These are phyloP conservation scores for Melinopterus prodromus DNA, from an alignment of 2,888 invertebrate genomes.

Conservation along the genomic window DNA sequence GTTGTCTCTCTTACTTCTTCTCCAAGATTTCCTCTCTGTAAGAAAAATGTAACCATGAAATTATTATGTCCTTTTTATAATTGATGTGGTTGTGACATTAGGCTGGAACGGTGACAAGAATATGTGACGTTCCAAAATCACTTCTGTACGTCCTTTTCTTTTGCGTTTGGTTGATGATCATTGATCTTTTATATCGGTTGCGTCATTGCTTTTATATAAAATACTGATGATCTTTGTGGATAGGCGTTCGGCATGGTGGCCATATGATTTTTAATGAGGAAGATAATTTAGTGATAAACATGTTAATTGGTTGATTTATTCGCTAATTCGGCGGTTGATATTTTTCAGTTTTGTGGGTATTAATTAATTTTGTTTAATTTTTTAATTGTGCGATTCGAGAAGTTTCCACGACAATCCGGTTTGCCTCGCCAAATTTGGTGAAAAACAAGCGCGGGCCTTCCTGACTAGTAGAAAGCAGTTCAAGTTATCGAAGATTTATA, in stretches of 20 bases:
- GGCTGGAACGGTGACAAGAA: too few relatives aligned
- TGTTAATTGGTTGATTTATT: background rate
- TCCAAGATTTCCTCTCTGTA: slow-evolving; percentile 52
- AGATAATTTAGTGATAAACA: background rate
- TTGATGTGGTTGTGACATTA: too few relatives aligned
- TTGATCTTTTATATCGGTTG: background rate
- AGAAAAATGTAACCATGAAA: slow-evolving; percentile 40
- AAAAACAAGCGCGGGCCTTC: background rate
- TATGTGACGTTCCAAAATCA: background rate
- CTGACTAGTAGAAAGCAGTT: too few relatives aligned
- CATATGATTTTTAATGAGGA: background rate
- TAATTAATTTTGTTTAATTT: too few relatives aligned
- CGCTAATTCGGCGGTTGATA: too few relatives aligned
- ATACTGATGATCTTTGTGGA: too few relatives aligned
- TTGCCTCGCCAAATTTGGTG: background rate
- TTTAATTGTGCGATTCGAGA: background rate
- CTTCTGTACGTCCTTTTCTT: background rate
- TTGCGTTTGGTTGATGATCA: background rate
- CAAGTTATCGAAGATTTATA: too few relatives aligned
- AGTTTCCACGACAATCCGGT: background rate
- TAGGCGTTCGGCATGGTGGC: too few relatives aligned
- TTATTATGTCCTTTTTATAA: too few relatives aligned
- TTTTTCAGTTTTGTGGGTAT: too few relatives aligned
- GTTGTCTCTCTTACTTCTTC: slow-evolving; percentile 45
- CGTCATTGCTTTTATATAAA: background rate